Conservation (phyloP, 2,113 vertebrate genomes). For the Ellobius talpinus region DNA sequence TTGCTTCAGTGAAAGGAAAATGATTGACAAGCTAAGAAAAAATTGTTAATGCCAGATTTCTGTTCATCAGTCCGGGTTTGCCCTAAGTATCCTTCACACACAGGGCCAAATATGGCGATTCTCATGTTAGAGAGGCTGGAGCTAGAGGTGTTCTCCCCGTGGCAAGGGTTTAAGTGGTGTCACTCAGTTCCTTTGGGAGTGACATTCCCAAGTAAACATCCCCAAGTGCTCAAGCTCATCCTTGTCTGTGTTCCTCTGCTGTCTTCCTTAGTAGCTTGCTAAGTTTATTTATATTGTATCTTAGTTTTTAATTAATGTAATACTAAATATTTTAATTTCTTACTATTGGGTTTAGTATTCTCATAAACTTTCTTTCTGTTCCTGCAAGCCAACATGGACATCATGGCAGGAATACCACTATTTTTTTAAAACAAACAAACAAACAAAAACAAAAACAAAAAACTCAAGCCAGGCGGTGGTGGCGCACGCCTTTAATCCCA, state of each 20-base stretch:
- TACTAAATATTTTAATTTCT: not conserved
- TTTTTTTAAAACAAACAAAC: too few species aligned
- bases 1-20: conserved; percentile 36
- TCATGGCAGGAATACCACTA: not conserved
- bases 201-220: not conserved
- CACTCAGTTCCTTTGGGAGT: not conserved
- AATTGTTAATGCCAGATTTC: not conserved
- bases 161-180: not conserved
- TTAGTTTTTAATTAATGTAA: not conserved
- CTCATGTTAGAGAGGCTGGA: not conserved
- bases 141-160: not conserved
- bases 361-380: not conserved
- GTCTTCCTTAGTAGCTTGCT: not conserved
- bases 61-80: not conserved
- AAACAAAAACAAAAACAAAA: too few species aligned
- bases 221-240: not conserved
- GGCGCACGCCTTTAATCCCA: too few species aligned
- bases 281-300: not conserved
- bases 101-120: not conserved
- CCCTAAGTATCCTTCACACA: not conserved
- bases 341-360: not conserved
- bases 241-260: not conserved
- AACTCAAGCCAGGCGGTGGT: too few species aligned
- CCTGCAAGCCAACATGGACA: not conserved
- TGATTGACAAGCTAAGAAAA: not conserved